Evolutionary conservation across 2,113 vertebrate genomes (phyloP).

Genomic region (Apodemus speciosus): DNA sequence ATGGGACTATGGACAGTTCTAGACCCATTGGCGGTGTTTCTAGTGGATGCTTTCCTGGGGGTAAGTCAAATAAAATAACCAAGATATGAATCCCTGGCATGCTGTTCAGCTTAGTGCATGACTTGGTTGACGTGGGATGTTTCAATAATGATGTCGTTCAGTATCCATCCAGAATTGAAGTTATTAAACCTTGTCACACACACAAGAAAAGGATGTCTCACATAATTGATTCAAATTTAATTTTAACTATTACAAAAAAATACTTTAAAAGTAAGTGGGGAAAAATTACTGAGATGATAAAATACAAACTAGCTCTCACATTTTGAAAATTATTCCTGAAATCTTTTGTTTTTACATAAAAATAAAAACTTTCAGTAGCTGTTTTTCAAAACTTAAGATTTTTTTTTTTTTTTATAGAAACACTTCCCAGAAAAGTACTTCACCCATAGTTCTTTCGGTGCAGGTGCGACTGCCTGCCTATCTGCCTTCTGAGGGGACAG

Average conservation of each 20-base stretch:
- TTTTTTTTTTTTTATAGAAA: background rate
- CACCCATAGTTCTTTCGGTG: background rate
- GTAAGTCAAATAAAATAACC: constrained; percentile 98
- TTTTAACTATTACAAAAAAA: constrained; percentile 48
- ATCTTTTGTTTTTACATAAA: background rate
- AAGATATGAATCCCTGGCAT: constrained; percentile 88
- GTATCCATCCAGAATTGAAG: constrained; percentile 14
- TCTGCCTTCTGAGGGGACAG: background rate
- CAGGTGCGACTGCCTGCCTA: background rate
- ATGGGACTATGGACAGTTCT: constrained; percentile 96
- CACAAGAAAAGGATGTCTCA: constrained; percentile 73
- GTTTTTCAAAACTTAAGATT: background rate
- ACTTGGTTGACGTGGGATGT: constrained; percentile 78
- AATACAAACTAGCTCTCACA: background rate
- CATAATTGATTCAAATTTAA: constrained; percentile 58
- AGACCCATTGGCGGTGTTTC: constrained; percentile 95
- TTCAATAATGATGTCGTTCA: constrained; percentile 66
- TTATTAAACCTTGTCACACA: constrained; percentile 73
- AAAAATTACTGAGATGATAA: background rate
- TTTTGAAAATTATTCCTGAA: background rate
- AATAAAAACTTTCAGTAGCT: background rate
- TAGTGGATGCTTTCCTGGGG: constrained; percentile 96
- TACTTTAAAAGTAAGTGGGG: background rate
- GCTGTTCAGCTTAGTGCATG: constrained; percentile 89
- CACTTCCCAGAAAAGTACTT: background rate